Percentiles rank a stretch among this genome's conserved stretches.
Conservation (phyloP, 2,113 vertebrate species). For the Istiophorus platypterus region DNA sequence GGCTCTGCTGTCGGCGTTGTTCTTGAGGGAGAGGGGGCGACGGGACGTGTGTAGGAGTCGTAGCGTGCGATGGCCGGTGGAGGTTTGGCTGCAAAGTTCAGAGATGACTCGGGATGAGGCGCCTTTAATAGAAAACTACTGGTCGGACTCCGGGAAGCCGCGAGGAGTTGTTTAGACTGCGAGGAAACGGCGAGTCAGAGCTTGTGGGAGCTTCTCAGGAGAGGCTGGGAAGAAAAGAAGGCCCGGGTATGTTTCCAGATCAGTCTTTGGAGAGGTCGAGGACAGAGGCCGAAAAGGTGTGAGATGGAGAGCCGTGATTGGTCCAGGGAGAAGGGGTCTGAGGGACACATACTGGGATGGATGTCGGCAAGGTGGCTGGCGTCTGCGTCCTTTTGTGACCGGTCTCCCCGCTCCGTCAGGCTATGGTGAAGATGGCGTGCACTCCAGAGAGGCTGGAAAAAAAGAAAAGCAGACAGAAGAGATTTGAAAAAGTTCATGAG, state of each 20-base stretch:
- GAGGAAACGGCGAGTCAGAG: conserved; percentile 51
- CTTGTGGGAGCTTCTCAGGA: conserved; percentile 51
- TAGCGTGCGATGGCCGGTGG: conserved; percentile 32
- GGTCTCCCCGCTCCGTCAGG: conserved; percentile 36
- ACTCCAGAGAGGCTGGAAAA: conserved; percentile 85
- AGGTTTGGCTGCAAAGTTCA: conserved; percentile 51
- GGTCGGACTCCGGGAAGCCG: conserved; percentile 61
- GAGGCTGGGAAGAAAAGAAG: conserved; percentile 33
- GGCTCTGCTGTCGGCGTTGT: neutral
- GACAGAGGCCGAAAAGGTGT: conserved; percentile 19
- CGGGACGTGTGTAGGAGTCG: conserved; percentile 32
- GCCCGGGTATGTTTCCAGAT: conserved; percentile 35
- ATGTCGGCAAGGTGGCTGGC: conserved; percentile 15
- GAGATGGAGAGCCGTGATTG: conserved; percentile 20
- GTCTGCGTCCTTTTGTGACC: conserved; percentile 22
- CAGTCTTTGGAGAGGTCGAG: conserved; percentile 25
- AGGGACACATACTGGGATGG: conserved; percentile 17
- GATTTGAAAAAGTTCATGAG: conserved; percentile 14
- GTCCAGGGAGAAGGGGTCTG: conserved; percentile 41
- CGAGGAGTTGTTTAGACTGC: conserved; percentile 46
- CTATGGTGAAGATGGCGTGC: conserved; percentile 84
- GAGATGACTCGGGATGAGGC: conserved; percentile 34
- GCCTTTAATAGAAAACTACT: conserved; percentile 58
- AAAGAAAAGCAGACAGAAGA: conserved; percentile 18
- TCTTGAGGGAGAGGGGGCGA: conserved; percentile 5